Conservation (phyloP, 2,113 vertebrate genomes). For the Leptosomus discolor region DNA sequence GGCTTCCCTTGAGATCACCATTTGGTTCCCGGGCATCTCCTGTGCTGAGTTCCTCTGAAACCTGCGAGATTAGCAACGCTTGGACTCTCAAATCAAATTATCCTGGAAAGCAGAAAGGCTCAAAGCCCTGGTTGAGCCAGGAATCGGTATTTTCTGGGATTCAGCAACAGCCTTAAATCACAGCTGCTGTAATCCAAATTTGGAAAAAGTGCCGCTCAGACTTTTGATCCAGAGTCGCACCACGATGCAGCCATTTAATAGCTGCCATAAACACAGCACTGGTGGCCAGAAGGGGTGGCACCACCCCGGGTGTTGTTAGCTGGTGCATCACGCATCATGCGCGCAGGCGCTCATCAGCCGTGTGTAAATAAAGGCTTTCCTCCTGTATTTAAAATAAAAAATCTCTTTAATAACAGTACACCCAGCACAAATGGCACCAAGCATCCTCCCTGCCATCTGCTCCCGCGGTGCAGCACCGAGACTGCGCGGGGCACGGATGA, state of each 20-base stretch:
- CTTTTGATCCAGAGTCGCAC: not conserved
- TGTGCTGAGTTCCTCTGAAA: not conserved
- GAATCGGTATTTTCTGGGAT: not conserved
- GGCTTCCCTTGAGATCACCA: not conserved
- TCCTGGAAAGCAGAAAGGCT: slow-evolving; percentile 22
- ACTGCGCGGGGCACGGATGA: not conserved
- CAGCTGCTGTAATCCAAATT: not conserved
- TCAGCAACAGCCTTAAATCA: not conserved
- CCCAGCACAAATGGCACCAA: not conserved
- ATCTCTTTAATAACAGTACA: not conserved
- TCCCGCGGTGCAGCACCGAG: fast-evolving
- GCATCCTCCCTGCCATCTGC: not conserved
- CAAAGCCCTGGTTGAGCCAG: not conserved
- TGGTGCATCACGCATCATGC: not conserved
- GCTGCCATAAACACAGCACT: not conserved
- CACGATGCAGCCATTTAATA: fast-evolving
- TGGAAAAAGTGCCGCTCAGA: not conserved
- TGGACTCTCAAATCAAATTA: not conserved
- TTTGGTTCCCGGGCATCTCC: not conserved
- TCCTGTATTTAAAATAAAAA: not conserved
- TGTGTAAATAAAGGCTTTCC: not conserved
- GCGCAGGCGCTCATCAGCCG: not conserved
- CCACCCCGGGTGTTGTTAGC: fast-evolving
- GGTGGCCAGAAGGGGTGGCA: not conserved
- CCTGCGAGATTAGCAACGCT: not conserved